A percentile compares a stretch with the other conserved stretches of the same genome.
phyloP scores from a whole-genome alignment of 2,888 invertebrate species.

The Andrena bucephala region DNA sequence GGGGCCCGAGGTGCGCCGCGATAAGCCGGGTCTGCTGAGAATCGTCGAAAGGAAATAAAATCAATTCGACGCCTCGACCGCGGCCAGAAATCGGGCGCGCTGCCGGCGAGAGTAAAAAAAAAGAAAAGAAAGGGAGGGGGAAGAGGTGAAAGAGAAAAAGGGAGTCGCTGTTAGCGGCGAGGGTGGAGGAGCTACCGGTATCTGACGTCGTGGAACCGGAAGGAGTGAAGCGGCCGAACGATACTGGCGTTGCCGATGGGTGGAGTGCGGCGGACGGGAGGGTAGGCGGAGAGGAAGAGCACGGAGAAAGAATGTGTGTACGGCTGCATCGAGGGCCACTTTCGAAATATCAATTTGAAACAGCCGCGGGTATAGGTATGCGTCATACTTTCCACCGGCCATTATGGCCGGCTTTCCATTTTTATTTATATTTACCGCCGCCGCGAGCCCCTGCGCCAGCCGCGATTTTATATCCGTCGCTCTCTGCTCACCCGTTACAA shows the following conservation, averaged over 20 bases:
- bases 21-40: constrained; percentile 64
- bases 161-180: neutral
- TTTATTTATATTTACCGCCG: constrained; percentile 83
- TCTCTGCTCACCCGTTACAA: constrained; percentile 56
- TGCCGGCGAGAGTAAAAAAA: neutral
- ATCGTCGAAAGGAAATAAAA: constrained; percentile 74
- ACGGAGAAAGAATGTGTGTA: constrained; percentile 51
- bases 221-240: constrained; percentile 9
- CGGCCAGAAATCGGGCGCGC: constrained; percentile 5
- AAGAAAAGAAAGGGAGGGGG: neutral
- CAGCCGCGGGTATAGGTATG: constrained; percentile 77
- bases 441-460: constrained; percentile 36
- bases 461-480: constrained; percentile 64
- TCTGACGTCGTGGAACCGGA: constrained; percentile 20
- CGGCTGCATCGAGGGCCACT: constrained; percentile 62
- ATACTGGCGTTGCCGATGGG: neutral
- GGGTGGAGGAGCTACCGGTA: neutral
- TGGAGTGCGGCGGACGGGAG: neutral
- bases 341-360: constrained; percentile 83
- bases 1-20: constrained; percentile 58
- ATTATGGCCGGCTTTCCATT: constrained; percentile 84
- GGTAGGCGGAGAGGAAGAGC: constrained; percentile 1
- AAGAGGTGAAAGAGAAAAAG: neutral
- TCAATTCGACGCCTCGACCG: constrained; percentile 63
- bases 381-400: constrained; percentile 82